Evolutionary conservation across 2,888 invertebrate genomes (phyloP).

Genomic region (Pristionchus entomophagus): DNA sequence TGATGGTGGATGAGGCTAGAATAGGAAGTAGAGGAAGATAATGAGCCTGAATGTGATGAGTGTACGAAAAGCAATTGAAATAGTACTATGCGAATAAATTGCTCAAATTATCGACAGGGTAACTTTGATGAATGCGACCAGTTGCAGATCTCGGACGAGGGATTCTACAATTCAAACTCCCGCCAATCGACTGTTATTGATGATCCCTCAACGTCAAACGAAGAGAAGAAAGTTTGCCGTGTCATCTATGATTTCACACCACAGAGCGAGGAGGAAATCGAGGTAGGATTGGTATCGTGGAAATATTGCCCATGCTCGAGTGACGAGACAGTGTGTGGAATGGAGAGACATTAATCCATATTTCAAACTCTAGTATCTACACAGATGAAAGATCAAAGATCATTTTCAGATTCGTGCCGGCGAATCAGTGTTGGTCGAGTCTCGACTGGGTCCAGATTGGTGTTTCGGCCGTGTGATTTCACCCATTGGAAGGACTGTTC

Average conservation of each 20-base stretch:
- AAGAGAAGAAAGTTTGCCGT: slow-evolving; percentile 36
- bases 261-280: slow-evolving; percentile 32
- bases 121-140: too few relatives aligned
- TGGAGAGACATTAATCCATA: too few relatives aligned
- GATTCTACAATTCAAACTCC: slow-evolving; percentile 55
- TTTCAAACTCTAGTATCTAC: too few relatives aligned
- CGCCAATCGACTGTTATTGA: slow-evolving; percentile 39
- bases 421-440: slow-evolving; percentile 62
- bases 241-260: slow-evolving; percentile 45
- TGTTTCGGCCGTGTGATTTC: slow-evolving; percentile 57
- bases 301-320: too few relatives aligned
- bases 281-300: background rate
- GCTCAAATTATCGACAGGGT: background rate
- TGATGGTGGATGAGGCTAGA: too few relatives aligned
- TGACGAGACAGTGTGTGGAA: too few relatives aligned
- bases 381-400: background rate
- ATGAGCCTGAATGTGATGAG: too few relatives aligned
- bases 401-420: slow-evolving; percentile 56
- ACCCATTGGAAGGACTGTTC: background rate
- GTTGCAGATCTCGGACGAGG: slow-evolving; percentile 63
- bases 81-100: too few relatives aligned
- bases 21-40: too few relatives aligned
- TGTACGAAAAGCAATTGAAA: background rate
- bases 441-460: slow-evolving; percentile 65
- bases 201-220: background rate